These are phyloP conservation scores for Schizopygopsis pylzovi DNA, from an alignment of 2,797 vertebrate genomes.

Conservation along the genomic window DNA sequence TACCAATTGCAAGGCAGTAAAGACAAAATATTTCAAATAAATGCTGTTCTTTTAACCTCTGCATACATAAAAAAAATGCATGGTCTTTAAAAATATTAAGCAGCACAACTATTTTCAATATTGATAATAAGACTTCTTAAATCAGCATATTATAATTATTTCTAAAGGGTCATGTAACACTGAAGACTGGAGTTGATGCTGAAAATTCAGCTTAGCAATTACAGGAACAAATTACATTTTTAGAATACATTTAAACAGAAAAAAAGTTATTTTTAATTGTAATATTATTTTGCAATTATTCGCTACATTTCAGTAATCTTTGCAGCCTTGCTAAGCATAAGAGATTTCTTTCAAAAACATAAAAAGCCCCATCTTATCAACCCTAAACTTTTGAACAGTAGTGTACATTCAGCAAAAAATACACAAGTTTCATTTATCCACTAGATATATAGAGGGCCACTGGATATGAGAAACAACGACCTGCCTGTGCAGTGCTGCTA, in stretches of 20 bases:
- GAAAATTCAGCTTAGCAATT: too few relatives aligned
- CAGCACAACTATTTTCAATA: not conserved
- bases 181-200: not conserved
- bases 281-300: not conserved
- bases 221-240: not conserved
- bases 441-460: not conserved
- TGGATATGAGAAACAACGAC: not conserved
- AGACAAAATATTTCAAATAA: not conserved
- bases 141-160: not conserved
- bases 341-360: not conserved
- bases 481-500: not conserved
- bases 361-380: too few relatives aligned
- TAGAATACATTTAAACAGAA: not conserved
- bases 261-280: not conserved
- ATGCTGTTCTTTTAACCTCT: not conserved
- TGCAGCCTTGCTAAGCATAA: not conserved
- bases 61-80: not conserved
- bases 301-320: not conserved
- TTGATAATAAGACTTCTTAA: not conserved
- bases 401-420: slow-evolving; percentile 2
- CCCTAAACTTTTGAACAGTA: not conserved
- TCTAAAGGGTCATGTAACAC: too few relatives aligned
- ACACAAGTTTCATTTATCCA: not conserved
- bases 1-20: not conserved
- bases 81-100: not conserved